These are phyloP conservation scores for Operophtera brumata DNA, from an alignment of 2,888 invertebrate species.

Conservation along the genomic window DNA sequence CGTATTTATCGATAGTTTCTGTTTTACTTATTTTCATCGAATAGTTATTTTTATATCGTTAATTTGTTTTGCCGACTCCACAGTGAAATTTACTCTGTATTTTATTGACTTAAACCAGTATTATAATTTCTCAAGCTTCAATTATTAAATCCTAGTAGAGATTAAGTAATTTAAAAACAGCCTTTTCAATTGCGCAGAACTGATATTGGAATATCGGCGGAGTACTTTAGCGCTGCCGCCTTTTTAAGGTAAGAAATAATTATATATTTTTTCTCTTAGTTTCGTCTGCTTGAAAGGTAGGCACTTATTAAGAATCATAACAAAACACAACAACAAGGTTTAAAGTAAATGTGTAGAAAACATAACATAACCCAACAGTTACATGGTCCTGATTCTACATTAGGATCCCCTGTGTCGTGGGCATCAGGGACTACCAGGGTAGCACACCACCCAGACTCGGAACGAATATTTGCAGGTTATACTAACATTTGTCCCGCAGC, in stretches of 20 bases:
- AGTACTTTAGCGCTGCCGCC: not conserved
- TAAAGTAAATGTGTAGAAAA: no score
- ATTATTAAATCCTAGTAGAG: not conserved
- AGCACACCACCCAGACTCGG: no score
- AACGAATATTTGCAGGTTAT: no score
- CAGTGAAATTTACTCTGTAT: not conserved
- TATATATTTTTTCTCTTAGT: no score
- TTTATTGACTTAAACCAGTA: not conserved
- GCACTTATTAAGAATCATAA: no score
- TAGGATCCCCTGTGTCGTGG: no score
- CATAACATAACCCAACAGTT: no score
- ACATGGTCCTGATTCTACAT: no score
- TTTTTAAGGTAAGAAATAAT: not conserved
- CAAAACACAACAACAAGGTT: no score
- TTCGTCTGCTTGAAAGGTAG: no score
- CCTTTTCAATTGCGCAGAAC: not conserved
- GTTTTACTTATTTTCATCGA: not conserved
- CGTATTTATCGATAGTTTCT: slow-evolving; percentile 23
- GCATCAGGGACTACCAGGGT: no score
- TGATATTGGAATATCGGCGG: not conserved
- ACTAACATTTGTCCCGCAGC: no score
- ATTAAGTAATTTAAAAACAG: not conserved
- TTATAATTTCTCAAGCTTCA: not conserved
- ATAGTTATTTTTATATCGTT: slow-evolving; percentile 1
- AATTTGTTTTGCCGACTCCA: slow-evolving; percentile 3